A percentile compares a stretch with the other conserved stretches of the same genome.
phyloP scores from a whole-genome alignment of 2,797 vertebrate species.

The Sebastes miniatus region DNA sequence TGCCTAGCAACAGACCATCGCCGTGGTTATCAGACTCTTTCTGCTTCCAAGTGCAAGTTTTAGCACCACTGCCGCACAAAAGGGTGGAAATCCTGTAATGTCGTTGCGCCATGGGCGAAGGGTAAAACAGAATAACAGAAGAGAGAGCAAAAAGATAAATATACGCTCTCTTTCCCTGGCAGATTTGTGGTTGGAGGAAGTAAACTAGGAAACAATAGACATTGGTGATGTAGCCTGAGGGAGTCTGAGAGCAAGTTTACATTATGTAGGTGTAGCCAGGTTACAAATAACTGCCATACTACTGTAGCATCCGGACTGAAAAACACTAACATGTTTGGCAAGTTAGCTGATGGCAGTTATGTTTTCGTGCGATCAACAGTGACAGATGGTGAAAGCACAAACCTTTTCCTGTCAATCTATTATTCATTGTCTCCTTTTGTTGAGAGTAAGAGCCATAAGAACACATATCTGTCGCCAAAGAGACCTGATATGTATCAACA shows the following conservation, averaged over 20 bases:
- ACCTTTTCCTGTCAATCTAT: not conserved
- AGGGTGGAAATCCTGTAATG: constrained; percentile 21
- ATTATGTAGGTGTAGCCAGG: not conserved
- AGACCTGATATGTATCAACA: not conserved
- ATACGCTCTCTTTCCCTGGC: not conserved
- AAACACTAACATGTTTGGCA: not conserved
- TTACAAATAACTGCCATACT: not conserved
- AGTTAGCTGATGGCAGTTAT: constrained; percentile 1
- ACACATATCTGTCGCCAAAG: constrained; percentile 3
- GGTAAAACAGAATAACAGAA: not conserved
- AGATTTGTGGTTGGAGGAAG: not conserved
- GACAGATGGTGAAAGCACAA: constrained; percentile 25
- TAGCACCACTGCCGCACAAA: constrained; percentile 28
- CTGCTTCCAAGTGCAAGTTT: constrained; percentile 64
- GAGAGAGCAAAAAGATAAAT: not conserved
- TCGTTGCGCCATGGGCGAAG: constrained; percentile 10
- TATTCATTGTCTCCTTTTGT: constrained; percentile 3
- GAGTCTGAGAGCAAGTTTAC: not conserved
- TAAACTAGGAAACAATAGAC: not conserved
- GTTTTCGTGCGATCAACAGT: constrained; percentile 11
- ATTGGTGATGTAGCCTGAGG: not conserved
- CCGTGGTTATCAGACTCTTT: constrained; percentile 56
- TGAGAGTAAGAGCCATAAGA: not conserved
- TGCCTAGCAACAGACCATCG: constrained; percentile 81
- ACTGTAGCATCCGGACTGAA: not conserved